Base-by-base conservation (phyloP, 1,140 invertebrate genomes). In the Heliconius hewitsoni region DNA sequence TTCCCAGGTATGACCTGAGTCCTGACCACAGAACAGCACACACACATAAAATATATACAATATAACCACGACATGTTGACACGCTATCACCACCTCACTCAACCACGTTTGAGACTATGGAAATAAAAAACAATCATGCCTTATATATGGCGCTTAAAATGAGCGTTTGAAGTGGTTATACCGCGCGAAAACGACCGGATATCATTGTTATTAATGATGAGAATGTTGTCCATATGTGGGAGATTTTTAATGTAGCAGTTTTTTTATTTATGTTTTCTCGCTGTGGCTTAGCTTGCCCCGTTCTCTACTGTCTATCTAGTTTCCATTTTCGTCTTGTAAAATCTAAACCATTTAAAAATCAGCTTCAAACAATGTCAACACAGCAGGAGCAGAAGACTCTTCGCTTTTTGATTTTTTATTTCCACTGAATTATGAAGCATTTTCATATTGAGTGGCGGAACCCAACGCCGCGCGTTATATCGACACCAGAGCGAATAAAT, bases 121-220 rank as follows among this genome's bases (percentile, higher is more conserved):
- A 74, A 82, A 83, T 90, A 90, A 90, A 93, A 94, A 92, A 91
- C 88, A 88, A 87, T 83, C 81, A 79, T 80, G 85, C 80, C 87
- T 87, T 94, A 92, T 94, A 94, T 93, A 92, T 89, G 86, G 87
- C 88, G 90, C 84, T 88, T 88, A 91, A 92, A 91, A 88, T 89
- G 90, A 89, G 77, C 88, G 85, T 84, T 83, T 84, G 81, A 82
- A 82, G 85, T 82, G 90, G 85, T 84, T 86, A 88, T 85, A 79
- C 81, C 84, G 87, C 91, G 91, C 89, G 90, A 91, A 93, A 93
- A 93, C 85, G 87, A 81, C 86, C 90, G 91, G 92, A 94, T 91
- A 92, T 90, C 92, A 94, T 93, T 94, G 93, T 94, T 93, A 93
- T 93, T 90, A 92, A 88, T 84, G 78, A 84, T 83, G 86, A 78